These are phyloP conservation scores for Papilio elwesi DNA, from an alignment of 2,888 invertebrate genomes.

Conservation along the genomic window DNA sequence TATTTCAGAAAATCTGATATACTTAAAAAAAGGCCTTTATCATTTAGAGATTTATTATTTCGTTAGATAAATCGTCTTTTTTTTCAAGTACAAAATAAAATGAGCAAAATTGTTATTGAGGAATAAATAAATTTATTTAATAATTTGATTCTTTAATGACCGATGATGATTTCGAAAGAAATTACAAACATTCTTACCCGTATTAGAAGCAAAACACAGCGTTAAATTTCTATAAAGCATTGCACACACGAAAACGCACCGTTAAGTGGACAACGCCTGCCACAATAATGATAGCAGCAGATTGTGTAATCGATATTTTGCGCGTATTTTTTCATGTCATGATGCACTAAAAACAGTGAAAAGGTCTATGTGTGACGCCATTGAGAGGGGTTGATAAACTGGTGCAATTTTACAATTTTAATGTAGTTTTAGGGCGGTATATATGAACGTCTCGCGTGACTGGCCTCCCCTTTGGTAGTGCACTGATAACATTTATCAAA, in stretches of 20 bases:
- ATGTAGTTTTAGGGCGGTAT: constrained; percentile 55
- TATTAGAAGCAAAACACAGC: background rate
- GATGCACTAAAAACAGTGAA: constrained; percentile 14
- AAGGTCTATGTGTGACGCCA: constrained; percentile 50
- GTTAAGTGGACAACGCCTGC: constrained; percentile 42
- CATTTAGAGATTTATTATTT: no score
- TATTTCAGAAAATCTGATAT: no score
- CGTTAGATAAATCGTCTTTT: no score
- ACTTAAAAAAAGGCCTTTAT: no score
- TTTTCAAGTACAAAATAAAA: no score
- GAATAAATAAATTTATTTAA: background rate
- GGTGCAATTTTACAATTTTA: constrained; percentile 59
- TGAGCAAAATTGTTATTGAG: no score
- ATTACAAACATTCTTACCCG: constrained; percentile 8
- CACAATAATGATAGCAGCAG: constrained; percentile 46
- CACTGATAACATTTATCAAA: constrained; percentile 47
- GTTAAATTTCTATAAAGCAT: constrained; percentile 1
- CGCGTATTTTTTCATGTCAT: constrained; percentile 33
- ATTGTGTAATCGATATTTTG: constrained; percentile 49
- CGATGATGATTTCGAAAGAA: background rate
- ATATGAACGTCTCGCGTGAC: constrained; percentile 57
- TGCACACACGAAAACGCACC: constrained; percentile 2
- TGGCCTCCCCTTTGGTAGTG: constrained; percentile 59
- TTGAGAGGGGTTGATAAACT: constrained; percentile 55
- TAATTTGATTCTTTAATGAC: no score